These are phyloP conservation scores for Frankliniella fusca DNA, from an alignment of 2,888 invertebrate genomes.

Conservation along the genomic window DNA sequence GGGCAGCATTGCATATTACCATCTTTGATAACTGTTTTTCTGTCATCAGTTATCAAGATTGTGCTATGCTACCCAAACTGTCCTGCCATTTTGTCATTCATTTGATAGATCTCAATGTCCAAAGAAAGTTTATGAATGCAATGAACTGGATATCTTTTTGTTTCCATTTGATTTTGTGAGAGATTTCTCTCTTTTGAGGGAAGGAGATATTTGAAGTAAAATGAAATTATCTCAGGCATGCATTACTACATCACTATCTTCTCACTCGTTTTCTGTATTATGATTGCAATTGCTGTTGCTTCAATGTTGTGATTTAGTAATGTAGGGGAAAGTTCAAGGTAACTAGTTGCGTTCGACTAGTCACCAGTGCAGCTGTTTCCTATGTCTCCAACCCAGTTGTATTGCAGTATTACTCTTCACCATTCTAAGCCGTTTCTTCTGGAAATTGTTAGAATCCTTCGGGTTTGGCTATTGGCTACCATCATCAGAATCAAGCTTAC, in stretches of 20 bases:
- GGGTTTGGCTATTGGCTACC: no score
- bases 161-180: not conserved
- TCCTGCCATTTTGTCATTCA: not conserved
- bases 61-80: not conserved
- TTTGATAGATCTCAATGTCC: slow-evolving; percentile 5
- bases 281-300: no score
- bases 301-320: no score
- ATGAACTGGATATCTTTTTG: not conserved
- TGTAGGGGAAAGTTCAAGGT: no score
- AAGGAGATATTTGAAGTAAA: no score
- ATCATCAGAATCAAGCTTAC: no score
- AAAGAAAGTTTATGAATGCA: not conserved
- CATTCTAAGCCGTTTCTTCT: no score
- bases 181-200: not conserved
- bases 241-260: no score
- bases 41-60: not conserved
- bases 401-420: not conserved
- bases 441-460: no score
- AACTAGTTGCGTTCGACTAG: not conserved
- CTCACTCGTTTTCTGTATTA: no score
- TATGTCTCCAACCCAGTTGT: not conserved
- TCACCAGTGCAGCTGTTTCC: not conserved
- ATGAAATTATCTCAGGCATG: no score
- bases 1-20: not conserved
- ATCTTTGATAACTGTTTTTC: no score